Evolutionary conservation across 2,888 invertebrate genomes (phyloP), one percentile per base, ranked within the genome.

Genomic region (Ypsolopha scabrella): DNA sequence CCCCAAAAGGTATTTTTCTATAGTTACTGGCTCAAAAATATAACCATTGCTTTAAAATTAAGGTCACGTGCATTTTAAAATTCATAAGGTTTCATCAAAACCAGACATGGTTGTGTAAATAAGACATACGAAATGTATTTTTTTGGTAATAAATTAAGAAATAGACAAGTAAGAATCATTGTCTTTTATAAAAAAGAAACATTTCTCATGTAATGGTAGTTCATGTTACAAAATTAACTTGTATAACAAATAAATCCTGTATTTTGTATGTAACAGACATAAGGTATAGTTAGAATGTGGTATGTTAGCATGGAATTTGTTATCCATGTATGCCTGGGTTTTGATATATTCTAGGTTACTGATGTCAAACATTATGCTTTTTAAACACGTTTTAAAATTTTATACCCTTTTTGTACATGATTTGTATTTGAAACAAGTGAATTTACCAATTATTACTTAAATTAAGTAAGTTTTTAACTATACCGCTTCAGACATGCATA

Each of bases 361-460:
- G 58, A 79, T 79, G 79, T 79, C 39, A 65, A 63, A 80, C 77
- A 80, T 80, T 74, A 66, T 68, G 70, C 69, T 75, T 57, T 51
- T 55, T 53, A 51, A 36, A 39, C 10, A 39, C 39, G 11, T 39
- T 39, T 39, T 9, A 39, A 39, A 44, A 44, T 44, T n/a, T 24
- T 13, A 24, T 13, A 24, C 44, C 9, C 6, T 44, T 44, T 44
- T 43, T 43, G 38, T 10, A 39, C 9, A 13, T 44, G 44, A 14
- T 44, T 11, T 13, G 24, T 24, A 24, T 44, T 44, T 44, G 6
- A 44, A 14, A 14, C 14, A 9, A n/a, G 14, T 44, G n/a, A n/a
- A n/a, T n/a, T n/a, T n/a, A n/a, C n/a, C n/a, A 24, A 13, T 13
- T 3, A 39, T 39, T 39, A 10, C n/a, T 14, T 44, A 44, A 8